phyloP scores from a whole-genome alignment of 2,797 vertebrate genomes.

The Crax fasciolata region DNA sequence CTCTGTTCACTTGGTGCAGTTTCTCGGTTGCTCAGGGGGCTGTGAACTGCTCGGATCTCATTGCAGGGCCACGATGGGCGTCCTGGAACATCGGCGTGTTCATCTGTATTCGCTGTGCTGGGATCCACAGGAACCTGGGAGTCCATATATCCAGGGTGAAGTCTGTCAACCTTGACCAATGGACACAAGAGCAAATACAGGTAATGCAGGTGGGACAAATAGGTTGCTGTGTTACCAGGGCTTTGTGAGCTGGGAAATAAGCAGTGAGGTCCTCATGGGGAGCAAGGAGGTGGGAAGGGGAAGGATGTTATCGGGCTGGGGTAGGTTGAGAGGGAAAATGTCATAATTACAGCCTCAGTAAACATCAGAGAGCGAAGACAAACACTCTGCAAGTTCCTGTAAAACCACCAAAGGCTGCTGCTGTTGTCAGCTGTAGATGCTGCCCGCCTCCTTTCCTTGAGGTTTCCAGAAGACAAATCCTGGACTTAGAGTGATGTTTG shows the following conservation, averaged over 20 bases:
- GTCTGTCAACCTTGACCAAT: constrained; percentile 98
- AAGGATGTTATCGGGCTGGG: not conserved
- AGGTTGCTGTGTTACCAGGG: rapidly evolving
- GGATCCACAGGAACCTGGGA: constrained; percentile 97
- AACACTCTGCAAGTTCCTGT: not conserved
- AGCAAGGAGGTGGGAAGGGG: not conserved
- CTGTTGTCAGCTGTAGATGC: not conserved
- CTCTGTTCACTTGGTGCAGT: constrained; percentile 34
- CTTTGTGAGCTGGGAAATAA: not conserved
- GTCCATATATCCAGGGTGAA: constrained; percentile 99
- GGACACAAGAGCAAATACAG: constrained; percentile 99
- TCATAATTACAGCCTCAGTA: rapidly evolving
- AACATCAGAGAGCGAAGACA: not conserved
- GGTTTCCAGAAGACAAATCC: not conserved
- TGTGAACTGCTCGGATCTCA: not conserved
- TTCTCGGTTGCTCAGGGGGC: not conserved
- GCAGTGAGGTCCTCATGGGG: not conserved
- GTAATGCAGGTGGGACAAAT: constrained; percentile 11
- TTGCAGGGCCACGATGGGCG: constrained; percentile 95
- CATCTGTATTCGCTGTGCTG: constrained; percentile 97
- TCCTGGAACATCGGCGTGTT: constrained; percentile 99
- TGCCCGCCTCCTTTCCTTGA: not conserved
- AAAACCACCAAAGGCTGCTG: not conserved
- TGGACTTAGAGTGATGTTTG: not conserved
- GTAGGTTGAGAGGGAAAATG: not conserved